Percentiles rank a stretch among this genome's conserved stretches.
These are phyloP conservation scores for Peromyscus attwateri DNA, from an alignment of 2,797 vertebrate species.

Conservation along the genomic window DNA sequence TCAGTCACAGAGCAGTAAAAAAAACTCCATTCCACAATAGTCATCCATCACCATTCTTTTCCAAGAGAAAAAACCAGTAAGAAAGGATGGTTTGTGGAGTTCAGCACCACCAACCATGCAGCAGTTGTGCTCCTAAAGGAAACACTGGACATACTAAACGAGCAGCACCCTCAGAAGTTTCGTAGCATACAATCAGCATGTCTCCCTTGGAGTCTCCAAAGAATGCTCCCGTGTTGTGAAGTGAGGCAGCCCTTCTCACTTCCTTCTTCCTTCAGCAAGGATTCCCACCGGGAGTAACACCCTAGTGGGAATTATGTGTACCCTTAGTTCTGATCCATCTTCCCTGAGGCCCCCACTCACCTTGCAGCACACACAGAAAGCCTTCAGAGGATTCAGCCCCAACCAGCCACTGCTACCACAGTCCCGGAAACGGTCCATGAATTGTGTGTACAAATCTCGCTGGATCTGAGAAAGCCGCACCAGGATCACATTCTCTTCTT, in stretches of 20 bases:
- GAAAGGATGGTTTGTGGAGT: conserved; percentile 16
- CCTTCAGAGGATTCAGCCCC: conserved; percentile 98
- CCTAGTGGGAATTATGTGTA: neutral
- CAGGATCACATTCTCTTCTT: conserved; percentile 97
- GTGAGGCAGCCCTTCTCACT: neutral
- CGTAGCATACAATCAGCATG: neutral
- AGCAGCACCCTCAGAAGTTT: neutral
- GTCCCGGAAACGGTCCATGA: conserved; percentile 98
- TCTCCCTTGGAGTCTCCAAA: neutral
- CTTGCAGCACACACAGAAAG: conserved; percentile 99
- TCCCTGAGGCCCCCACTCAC: conserved; percentile 86
- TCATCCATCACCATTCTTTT: neutral
- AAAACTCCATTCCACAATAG: neutral
- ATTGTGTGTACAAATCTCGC: conserved; percentile 96
- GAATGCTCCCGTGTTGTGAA: neutral
- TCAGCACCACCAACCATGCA: neutral
- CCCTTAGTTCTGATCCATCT: neutral
- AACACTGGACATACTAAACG: neutral
- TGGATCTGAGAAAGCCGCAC: conserved; percentile 97
- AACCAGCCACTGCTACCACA: conserved; percentile 99
- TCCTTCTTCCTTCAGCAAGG: conserved; percentile 10
- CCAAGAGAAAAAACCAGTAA: neutral
- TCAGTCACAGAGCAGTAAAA: neutral
- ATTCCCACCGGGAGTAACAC: neutral
- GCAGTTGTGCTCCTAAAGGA: neutral